phyloP scores from a whole-genome alignment of 2,797 vertebrate genomes.

The Karalla daura region DNA sequence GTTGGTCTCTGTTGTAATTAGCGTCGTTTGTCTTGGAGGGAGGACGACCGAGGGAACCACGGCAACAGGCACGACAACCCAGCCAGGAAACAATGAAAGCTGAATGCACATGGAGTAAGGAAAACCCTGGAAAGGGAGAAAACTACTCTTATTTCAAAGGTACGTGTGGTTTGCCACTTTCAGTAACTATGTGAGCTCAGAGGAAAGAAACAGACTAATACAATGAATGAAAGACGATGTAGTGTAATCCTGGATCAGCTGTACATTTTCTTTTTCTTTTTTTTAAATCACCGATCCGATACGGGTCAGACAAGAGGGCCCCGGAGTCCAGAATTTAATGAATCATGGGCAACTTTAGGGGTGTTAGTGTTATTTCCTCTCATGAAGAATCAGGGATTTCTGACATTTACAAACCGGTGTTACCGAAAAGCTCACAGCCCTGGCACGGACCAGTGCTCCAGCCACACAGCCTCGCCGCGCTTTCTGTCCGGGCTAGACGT shows the following conservation, averaged over 20 bases:
- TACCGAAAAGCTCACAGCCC: background rate
- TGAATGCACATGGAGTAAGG: no score
- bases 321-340: background rate
- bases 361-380: no score
- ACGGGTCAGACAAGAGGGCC: background rate
- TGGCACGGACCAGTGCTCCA: constrained; percentile 1
- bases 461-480: constrained; percentile 15
- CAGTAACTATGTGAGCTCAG: background rate
- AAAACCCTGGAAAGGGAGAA: no score
- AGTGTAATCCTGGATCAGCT: constrained; percentile 13
- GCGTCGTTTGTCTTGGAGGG: no score
- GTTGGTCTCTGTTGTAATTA: no score
- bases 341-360: background rate
- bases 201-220: background rate
- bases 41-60: no score
- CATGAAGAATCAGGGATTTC: background rate
- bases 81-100: no score
- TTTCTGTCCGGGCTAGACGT: constrained; percentile 20
- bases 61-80: no score
- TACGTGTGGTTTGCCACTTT: no score
- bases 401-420: background rate
- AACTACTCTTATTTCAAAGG: no score
- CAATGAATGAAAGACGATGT: background rate
- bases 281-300: background rate
- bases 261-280: constrained; percentile 12